Base-by-base conservation (phyloP, 2,797 vertebrate species). In the Enteromius trimaculatus region DNA sequence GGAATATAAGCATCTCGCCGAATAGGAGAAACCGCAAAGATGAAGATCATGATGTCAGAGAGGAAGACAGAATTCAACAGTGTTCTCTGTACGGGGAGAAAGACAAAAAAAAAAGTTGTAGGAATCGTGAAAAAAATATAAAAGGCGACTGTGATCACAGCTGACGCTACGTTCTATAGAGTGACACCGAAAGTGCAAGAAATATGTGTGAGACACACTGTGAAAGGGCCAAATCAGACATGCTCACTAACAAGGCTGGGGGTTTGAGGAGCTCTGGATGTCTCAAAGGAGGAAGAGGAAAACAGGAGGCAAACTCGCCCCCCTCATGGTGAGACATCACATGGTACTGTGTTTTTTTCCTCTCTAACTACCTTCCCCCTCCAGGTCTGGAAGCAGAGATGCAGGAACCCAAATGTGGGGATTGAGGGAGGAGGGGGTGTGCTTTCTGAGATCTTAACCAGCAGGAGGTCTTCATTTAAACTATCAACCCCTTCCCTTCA, bases 211-310 rank as follows among this genome's bases (percentile, higher is more conserved):
- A 83, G 64, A 39, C 13, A 72, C 6, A 44, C 31, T 75, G 49
- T 42, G 64, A 85, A 76, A 82, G 74, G 49, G 70, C 55, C 76
- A 82, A 84, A 86, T 84, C 80, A 86, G 44, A 83, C 83, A 74
- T 23, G 60, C 79, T 84, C 72, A 62, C 84, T 71, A 89, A 88
- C 84, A 78, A 85, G 86, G 82, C 83, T 87, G 82, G 87, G 84
- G 84, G 79, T 19, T 31, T 86, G 88, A 91, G 88, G 16, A 81
- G 89, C 89, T 93, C 90, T 89, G 84, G 79, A 90, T 90, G 90
- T 90, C 87, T 91, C 80, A 17, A 87, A 91, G 88, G 68, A 69
- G 82, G 88, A 91, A 87, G 87, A 84, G 89, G 89, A 87, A 88
- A 88, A 78, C 84, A 86, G 65, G 87, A 84, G 8, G 66, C 26